phyloP scores from a whole-genome alignment of 2,888 invertebrate species.

The Pogonocherus hispidulus region DNA sequence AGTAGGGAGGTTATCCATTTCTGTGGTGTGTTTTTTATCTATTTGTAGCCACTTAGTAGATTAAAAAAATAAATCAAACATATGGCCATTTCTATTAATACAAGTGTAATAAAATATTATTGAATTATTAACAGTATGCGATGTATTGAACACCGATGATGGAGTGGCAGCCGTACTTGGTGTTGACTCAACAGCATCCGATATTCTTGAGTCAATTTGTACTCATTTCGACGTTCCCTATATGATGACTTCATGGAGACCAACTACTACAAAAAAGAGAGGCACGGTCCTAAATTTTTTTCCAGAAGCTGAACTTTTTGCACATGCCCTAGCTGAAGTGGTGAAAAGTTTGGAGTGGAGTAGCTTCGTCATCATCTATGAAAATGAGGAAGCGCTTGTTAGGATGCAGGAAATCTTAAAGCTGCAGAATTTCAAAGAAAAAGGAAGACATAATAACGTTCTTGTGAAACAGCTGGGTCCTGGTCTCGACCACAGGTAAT shows the following conservation, averaged over 20 bases:
- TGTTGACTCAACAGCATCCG: constrained; percentile 75
- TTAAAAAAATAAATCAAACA: too few species aligned
- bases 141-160: constrained; percentile 68
- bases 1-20: too few species aligned
- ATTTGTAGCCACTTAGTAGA: too few species aligned
- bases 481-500: constrained; percentile 57
- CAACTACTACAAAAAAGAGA: constrained; percentile 71
- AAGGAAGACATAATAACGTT: constrained; percentile 50
- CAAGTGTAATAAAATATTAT: too few species aligned
- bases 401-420: constrained; percentile 86
- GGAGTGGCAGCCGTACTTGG: constrained; percentile 89
- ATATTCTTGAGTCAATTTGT: constrained; percentile 87
- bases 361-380: constrained; percentile 84
- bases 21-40: too few species aligned
- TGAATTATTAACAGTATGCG: too few species aligned
- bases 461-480: constrained; percentile 54
- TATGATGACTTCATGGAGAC: constrained; percentile 82
- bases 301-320: constrained; percentile 71
- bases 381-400: constrained; percentile 81
- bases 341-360: constrained; percentile 82
- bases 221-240: constrained; percentile 90
- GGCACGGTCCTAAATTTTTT: constrained; percentile 66
- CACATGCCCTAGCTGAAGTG: constrained; percentile 76
- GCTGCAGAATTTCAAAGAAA: constrained; percentile 53
- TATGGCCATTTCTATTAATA: too few species aligned